Evolutionary conservation across 2,797 vertebrate species (phyloP).

Genomic region (Chromobotia macracanthus): DNA sequence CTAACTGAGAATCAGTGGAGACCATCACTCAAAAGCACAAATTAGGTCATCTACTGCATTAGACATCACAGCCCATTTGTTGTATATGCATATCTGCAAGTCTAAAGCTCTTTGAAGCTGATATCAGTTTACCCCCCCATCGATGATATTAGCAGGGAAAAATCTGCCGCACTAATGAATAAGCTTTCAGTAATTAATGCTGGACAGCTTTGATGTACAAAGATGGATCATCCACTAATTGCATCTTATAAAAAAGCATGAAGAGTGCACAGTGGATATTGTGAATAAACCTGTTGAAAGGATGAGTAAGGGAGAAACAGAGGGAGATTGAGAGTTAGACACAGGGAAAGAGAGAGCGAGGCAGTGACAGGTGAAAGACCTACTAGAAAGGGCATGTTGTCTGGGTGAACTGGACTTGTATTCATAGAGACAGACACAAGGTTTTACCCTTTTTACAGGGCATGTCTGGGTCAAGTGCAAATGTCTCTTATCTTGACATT

Average conservation of each 20-base stretch:
- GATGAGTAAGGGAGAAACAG: not conserved
- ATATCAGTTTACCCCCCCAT: not conserved
- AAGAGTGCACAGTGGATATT: not conserved
- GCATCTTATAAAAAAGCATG: not conserved
- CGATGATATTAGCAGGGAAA: not conserved
- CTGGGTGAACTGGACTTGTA: constrained; percentile 18
- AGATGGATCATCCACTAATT: constrained; percentile 13
- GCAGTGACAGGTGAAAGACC: not conserved
- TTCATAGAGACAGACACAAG: constrained; percentile 4
- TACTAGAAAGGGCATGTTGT: not conserved
- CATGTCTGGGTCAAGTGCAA: constrained; percentile 15
- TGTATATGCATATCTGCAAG: not conserved
- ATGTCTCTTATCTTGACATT: not conserved
- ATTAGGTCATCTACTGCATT: not conserved
- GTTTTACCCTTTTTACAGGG: constrained; percentile 19
- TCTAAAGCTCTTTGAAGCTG: constrained; percentile 1
- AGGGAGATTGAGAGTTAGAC: not conserved
- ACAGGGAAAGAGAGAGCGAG: not conserved
- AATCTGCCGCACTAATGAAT: not conserved
- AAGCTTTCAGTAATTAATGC: not conserved
- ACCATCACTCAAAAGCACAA: not conserved
- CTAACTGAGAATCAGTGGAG: not conserved
- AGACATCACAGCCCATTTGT: not conserved
- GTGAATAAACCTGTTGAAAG: not conserved
- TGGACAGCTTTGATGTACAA: not conserved